Percentiles rank a stretch among this genome's conserved stretches.
These are phyloP conservation scores for Hermaeophaga mercurialis DNA, from an alignment of 2,888 invertebrate genomes.

Conservation along the genomic window DNA sequence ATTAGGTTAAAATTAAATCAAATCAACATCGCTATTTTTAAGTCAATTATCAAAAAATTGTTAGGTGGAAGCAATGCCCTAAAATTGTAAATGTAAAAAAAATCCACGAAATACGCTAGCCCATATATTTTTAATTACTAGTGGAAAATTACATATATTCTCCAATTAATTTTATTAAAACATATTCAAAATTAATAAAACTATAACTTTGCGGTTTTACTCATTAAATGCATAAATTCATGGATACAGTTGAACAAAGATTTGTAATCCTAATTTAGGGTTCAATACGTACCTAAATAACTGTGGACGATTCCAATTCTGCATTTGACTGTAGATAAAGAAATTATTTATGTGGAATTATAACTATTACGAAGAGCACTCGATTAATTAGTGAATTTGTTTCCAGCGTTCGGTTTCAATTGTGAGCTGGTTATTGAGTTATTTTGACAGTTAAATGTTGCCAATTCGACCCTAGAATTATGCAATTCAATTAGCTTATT, in stretches of 20 bases:
- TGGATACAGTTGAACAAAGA: conserved; percentile 8
- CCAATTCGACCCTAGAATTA: conserved; percentile 10
- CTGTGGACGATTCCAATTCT: not conserved
- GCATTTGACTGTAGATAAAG: conserved; percentile 3
- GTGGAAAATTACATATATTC: too few species aligned
- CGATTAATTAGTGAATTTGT: conserved; percentile 14
- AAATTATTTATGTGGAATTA: conserved; percentile 7
- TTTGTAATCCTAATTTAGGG: not conserved
- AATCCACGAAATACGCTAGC: too few species aligned
- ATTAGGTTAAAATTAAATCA: too few species aligned
- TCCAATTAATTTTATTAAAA: too few species aligned
- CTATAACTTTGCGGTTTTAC: conserved; percentile 9
- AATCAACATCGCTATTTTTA: too few species aligned
- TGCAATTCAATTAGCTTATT: conserved; percentile 16
- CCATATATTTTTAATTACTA: too few species aligned
- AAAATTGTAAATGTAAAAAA: too few species aligned
- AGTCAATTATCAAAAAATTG: too few species aligned
- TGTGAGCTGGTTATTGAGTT: conserved; percentile 8
- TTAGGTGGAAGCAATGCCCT: too few species aligned
- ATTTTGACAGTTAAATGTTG: conserved; percentile 14
- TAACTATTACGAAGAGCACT: not conserved
- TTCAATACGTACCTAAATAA: not conserved
- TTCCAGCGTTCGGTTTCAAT: conserved; percentile 7
- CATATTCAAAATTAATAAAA: too few species aligned
- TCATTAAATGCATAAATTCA: conserved; percentile 22